These are phyloP conservation scores for Cheirogaleus major DNA, from an alignment of 2,797 vertebrate genomes.

Conservation along the genomic window DNA sequence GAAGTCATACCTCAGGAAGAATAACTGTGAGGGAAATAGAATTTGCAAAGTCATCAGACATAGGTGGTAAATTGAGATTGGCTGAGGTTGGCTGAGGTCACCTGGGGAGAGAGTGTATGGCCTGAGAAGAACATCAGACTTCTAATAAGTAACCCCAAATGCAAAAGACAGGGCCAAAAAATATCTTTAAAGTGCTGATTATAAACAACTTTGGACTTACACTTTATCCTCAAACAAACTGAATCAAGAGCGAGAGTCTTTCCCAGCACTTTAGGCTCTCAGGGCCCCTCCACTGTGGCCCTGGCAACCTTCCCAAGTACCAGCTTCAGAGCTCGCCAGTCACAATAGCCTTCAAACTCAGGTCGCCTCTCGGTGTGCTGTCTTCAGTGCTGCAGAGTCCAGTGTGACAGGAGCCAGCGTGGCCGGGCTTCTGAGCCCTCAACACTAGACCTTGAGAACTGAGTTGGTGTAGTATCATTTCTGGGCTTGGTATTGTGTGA, in stretches of 20 bases:
- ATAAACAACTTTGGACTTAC: neutral
- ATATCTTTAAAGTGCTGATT: neutral
- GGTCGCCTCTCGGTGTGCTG: neutral
- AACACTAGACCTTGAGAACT: neutral
- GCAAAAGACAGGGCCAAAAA: neutral
- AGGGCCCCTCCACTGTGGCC: neutral
- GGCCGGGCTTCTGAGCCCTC: neutral
- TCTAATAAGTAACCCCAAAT: neutral
- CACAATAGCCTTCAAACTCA: neutral
- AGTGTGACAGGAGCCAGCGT: neutral
- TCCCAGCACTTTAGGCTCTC: neutral
- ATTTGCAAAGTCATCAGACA: neutral
- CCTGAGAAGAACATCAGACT: neutral
- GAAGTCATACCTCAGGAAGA: too few species aligned
- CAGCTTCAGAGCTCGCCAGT: neutral
- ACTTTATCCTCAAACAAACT: neutral
- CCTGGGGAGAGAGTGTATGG: neutral
- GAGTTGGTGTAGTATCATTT: neutral
- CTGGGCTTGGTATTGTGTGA: neutral
- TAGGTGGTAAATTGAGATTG: neutral
- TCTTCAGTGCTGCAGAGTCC: neutral
- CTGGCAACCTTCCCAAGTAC: neutral
- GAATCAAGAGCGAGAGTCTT: neutral
- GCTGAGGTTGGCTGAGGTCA: neutral
- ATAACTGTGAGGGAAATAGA: neutral